Evolutionary conservation across 2,113 vertebrate genomes (phyloP).

Genomic region (Chionodraco myersi): DNA sequence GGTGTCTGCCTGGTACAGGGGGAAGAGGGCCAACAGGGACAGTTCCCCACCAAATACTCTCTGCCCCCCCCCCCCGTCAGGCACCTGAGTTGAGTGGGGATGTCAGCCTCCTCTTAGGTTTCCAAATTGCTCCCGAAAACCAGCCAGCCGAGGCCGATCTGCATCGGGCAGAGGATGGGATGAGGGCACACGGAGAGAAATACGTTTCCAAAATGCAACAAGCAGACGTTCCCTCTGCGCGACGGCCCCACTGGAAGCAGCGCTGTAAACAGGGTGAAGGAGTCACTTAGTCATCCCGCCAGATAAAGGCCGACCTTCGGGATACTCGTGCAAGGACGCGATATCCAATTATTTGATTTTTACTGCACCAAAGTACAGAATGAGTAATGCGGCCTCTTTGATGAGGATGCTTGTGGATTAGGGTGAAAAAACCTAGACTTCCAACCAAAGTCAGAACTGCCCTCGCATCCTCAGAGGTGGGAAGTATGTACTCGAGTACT

Average conservation of each 20-base stretch:
- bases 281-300: conserved; percentile 35
- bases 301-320: conserved; percentile 42
- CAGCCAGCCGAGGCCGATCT: conserved; percentile 53
- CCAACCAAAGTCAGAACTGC: conserved; percentile 3
- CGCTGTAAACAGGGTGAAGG: conserved; percentile 38
- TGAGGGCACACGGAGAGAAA: conserved; percentile 50
- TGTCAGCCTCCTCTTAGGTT: conserved; percentile 51
- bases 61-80: conserved; percentile 8
- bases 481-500: neutral
- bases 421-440: neutral
- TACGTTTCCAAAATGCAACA: conserved; percentile 43
- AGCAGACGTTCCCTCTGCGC: conserved; percentile 26
- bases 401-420: conserved; percentile 1
- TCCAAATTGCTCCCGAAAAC: conserved; percentile 60
- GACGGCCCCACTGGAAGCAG: conserved; percentile 15
- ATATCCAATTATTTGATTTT: conserved; percentile 14
- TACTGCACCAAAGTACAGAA: neutral
- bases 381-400: neutral
- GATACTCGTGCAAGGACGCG: conserved; percentile 17
- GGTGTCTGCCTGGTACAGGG: neutral
- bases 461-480: neutral
- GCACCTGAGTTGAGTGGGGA: conserved; percentile 31
- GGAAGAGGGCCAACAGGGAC: conserved; percentile 1
- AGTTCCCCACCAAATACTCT: conserved; percentile 9
- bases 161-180: conserved; percentile 47